Percentiles rank a stretch among this genome's conserved stretches.
Evolutionary conservation across 2,113 vertebrate species (phyloP).

Genomic region (Tetrao urogallus): DNA sequence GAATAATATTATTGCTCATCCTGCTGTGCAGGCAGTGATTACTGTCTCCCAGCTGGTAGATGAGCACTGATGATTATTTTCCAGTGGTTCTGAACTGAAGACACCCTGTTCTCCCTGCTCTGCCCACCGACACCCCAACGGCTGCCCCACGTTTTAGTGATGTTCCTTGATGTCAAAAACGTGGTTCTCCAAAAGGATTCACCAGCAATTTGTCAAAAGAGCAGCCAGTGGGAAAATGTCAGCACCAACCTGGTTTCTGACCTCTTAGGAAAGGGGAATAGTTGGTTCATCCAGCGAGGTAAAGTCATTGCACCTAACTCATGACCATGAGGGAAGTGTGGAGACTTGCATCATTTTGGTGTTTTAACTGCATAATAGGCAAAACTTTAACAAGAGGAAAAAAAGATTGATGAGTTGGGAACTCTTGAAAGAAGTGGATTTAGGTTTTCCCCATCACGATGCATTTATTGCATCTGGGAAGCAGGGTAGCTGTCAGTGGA

Average conservation of each 20-base stretch:
- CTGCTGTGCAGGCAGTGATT: neutral
- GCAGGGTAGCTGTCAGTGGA: fast-evolving
- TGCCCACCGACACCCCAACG: neutral
- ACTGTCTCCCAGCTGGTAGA: neutral
- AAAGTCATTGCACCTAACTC: fast-evolving
- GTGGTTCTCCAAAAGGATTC: neutral
- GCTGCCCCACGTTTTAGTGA: neutral
- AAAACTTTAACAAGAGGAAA: neutral
- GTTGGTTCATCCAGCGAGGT: neutral
- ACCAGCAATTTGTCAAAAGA: neutral
- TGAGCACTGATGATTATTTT: neutral
- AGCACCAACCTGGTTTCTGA: neutral
- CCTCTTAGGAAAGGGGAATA: neutral
- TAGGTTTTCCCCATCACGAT: fast-evolving
- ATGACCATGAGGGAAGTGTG: fast-evolving
- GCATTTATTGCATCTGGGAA: neutral
- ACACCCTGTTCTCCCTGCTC: neutral
- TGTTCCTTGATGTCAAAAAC: neutral
- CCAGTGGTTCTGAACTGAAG: neutral
- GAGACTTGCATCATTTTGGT: neutral
- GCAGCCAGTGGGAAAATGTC: fast-evolving
- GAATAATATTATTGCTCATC: constrained; percentile 44
- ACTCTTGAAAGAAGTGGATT: fast-evolving
- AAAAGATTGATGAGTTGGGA: neutral
- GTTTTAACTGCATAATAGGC: neutral